Evolutionary conservation across 2,888 invertebrate species (phyloP), one percentile per base, ranked within the genome.

Genomic region (Autographa gamma): DNA sequence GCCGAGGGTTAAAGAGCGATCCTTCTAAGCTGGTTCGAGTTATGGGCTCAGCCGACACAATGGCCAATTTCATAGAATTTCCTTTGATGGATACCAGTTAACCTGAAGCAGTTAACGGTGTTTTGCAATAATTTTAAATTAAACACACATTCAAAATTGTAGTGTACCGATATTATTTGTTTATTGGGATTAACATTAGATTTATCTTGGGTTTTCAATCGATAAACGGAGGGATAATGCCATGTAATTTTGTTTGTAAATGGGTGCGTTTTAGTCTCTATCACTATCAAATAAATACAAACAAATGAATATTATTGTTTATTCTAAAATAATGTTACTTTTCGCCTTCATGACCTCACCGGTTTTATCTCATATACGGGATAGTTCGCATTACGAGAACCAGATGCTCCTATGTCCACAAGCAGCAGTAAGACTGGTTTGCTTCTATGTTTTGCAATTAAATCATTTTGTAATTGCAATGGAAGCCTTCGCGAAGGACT

Each of bases 51-150:
- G 79, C 89, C 89, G 87, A 90, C 90, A 94, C 94, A 95, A 95
- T 94, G 88, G 95, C 92, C 93, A 94, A 95, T 95, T 93, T 95
- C 91, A 90, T 88, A 91, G 92, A 90, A 91, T 89, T 91, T 89
- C 88, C 91, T 90, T 87, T 92, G 92, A 92, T 91, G 90, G 92
- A 92, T 91, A 89, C 87, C 83, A 88, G 87, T 89, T 90, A 89
- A 88, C 85, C 85, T 84, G 85, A 80, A 88, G 88, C 86, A 86
- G 88, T 90, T 91, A 91, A 88, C 90, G 88, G 89, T 82, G 80
- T 84, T 86, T 86, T 84, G 83, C 83, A 88, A 89, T 88, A 84
- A 84, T 86, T 89, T 77, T 82, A 84, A 77, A 84, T 82, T 81
- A 79, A 84, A 79, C 68, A 77, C 34, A 75, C 69, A 82, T 77